Evolutionary conservation across 2,113 vertebrate species (phyloP).

Genomic region (Menura novaehollandiae): DNA sequence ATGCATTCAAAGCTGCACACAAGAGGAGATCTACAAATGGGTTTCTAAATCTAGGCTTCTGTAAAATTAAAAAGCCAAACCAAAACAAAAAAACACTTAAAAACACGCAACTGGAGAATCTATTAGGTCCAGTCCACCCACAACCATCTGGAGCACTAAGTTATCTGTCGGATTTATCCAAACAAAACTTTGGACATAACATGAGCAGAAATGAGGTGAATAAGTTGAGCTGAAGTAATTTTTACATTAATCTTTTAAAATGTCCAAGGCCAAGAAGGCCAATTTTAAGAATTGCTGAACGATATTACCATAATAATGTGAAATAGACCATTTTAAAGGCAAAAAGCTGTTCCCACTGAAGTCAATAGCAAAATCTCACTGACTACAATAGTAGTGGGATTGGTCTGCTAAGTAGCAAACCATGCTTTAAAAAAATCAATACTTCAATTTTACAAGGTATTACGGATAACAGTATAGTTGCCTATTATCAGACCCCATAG

Average conservation of each 20-base stretch:
- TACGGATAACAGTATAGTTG: conserved; percentile 14
- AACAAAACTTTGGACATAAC: conserved; percentile 43
- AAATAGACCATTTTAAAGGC: conserved; percentile 25
- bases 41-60: conserved; percentile 46
- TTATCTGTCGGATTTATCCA: conserved; percentile 2
- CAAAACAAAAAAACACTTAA: neutral
- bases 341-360: neutral
- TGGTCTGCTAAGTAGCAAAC: conserved; percentile 48
- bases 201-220: conserved; percentile 26
- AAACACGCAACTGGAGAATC: conserved; percentile 24
- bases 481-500: neutral
- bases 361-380: conserved; percentile 32
- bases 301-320: conserved; percentile 21
- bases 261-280: neutral
- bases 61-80: conserved; percentile 8
- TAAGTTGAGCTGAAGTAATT: conserved; percentile 12
- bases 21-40: conserved; percentile 36
- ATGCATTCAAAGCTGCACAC: conserved; percentile 20
- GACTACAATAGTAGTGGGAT: neutral
- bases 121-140: conserved; percentile 46
- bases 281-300: conserved; percentile 15
- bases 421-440: conserved; percentile 60
- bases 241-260: conserved; percentile 15
- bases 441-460: conserved; percentile 38
- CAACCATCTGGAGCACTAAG: conserved; percentile 36